phyloP scores from a whole-genome alignment of 2,888 invertebrate species.

The Slavum lentiscoides region DNA sequence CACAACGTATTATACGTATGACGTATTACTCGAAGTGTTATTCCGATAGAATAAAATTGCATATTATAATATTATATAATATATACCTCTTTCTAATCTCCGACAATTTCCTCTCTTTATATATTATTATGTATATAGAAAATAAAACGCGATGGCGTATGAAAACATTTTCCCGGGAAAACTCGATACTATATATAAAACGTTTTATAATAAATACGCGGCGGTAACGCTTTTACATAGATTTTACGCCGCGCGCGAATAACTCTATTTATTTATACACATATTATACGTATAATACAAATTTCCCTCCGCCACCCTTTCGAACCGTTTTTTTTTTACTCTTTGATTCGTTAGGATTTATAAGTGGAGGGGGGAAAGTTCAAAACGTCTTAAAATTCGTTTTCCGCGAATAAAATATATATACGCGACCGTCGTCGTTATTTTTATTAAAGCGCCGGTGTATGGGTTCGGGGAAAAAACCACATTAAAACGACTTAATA shows the following conservation, averaged over 20 bases:
- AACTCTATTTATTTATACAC: neutral
- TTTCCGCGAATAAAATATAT: neutral
- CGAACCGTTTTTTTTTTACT: neutral
- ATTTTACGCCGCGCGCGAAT: neutral
- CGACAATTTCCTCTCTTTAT: neutral
- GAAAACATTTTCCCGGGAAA: neutral
- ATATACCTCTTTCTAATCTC: neutral
- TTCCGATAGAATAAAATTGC: neutral
- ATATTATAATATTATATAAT: neutral
- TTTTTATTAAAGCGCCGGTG: neutral
- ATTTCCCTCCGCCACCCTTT: neutral
- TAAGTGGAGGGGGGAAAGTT: neutral
- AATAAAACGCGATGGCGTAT: too few relatives aligned
- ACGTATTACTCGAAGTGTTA: neutral
- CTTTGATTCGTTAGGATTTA: slow-evolving; percentile 14
- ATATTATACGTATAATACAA: neutral
- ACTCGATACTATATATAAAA: too few relatives aligned
- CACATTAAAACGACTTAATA: slow-evolving; percentile 22
- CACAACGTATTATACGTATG: too few relatives aligned
- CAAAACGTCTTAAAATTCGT: neutral
- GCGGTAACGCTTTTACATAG: neutral
- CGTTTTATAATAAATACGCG: too few relatives aligned
- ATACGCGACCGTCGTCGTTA: neutral
- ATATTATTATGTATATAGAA: too few relatives aligned
- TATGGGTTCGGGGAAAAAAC: too few relatives aligned